Conservation (phyloP, 2,113 vertebrate genomes). For the Myiozetetes cayanensis region DNA sequence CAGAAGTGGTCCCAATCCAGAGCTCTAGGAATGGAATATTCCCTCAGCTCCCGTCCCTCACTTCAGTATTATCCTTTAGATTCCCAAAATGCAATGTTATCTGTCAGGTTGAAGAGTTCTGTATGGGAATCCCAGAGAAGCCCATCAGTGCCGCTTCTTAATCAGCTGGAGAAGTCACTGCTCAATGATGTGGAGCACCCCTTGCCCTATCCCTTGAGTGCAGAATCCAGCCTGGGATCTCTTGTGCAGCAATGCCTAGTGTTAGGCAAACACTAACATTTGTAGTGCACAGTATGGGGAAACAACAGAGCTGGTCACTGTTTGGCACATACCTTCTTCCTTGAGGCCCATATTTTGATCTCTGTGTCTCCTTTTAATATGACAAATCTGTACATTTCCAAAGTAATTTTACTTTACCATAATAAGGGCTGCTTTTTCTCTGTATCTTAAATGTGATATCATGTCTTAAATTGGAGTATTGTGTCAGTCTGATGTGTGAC, state of each 20-base stretch:
- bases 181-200: conserved; percentile 60
- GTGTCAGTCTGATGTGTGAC: conserved; percentile 71
- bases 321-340: neutral
- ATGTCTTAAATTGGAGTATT: conserved; percentile 65
- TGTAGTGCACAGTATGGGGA: neutral
- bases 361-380: neutral
- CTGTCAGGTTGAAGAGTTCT: conserved; percentile 25
- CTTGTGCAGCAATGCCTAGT: neutral
- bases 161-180: conserved; percentile 56
- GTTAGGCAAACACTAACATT: neutral
- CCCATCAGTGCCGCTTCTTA: conserved; percentile 45
- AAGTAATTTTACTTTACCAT: conserved; percentile 30
- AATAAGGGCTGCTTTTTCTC: neutral
- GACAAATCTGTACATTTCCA: neutral
- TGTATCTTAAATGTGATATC: conserved; percentile 43
- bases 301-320: neutral
- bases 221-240: conserved; percentile 15
- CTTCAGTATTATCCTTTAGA: conserved; percentile 32
- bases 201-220: conserved; percentile 46
- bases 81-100: neutral
- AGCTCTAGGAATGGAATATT: neutral
- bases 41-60: neutral
- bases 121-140: conserved; percentile 39
- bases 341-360: neutral
- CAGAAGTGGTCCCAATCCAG: neutral